Conservation (phyloP, 2,888 invertebrate species). For the Cyaniris semiargus region DNA sequence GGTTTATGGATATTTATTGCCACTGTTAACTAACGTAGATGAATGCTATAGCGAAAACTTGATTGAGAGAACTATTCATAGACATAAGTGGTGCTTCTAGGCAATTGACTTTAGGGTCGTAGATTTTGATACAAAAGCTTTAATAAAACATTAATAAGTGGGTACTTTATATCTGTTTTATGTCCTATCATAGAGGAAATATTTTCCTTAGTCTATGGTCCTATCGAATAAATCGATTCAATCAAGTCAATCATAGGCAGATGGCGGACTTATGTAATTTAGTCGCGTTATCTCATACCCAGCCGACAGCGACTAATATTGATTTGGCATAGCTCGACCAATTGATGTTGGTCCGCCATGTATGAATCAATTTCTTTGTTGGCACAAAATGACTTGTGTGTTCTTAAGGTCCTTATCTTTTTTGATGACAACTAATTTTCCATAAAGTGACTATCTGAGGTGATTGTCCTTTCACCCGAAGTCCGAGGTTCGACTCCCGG, state of each 20-base stretch:
- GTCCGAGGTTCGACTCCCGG: constrained; percentile 44
- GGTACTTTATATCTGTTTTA: too few relatives aligned
- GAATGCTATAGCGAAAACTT: neutral
- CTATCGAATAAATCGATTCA: too few relatives aligned
- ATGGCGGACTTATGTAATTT: too few relatives aligned
- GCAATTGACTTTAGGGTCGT: neutral
- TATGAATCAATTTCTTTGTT: too few relatives aligned
- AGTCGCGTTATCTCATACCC: too few relatives aligned
- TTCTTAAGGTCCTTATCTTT: neutral
- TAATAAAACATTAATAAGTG: neutral
- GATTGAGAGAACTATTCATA: neutral
- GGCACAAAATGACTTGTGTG: neutral
- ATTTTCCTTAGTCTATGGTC: too few relatives aligned
- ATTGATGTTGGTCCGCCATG: too few relatives aligned
- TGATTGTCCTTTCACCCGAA: constrained; percentile 41
- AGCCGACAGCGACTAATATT: too few relatives aligned
- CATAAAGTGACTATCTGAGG: constrained; percentile 34
- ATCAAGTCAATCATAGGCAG: too few relatives aligned
- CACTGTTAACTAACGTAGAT: neutral
- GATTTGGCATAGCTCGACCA: neutral
- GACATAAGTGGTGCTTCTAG: neutral
- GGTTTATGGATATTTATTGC: neutral
- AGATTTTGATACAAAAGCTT: neutral
- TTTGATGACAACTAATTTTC: constrained; percentile 21
- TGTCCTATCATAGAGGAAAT: too few relatives aligned